Base-by-base conservation (phyloP, 2,797 vertebrate genomes). In the Bovichtus diacanthus region DNA sequence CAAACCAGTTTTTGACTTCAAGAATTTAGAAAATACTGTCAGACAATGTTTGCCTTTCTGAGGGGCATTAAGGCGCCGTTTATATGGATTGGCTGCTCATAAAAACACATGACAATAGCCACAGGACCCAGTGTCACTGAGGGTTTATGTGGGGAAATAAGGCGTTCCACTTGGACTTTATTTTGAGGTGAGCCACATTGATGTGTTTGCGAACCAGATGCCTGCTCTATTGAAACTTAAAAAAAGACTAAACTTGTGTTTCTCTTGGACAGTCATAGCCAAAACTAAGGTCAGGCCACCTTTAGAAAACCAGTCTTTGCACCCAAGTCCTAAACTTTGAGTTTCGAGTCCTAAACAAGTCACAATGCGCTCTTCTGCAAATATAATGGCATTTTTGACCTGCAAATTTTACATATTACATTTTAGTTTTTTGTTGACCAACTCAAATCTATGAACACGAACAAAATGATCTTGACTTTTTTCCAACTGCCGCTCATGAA, bases 121-220 rank as follows among this genome's bases (percentile, higher is more conserved):
- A 55, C 74, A 43, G 66, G 18, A 59, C 23, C 9, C 27, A 60
- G 7, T 18, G 36, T 34, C 27, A 59, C 38, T 34, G 41, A 31
- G 16, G 31, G 69, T 76, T 78, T 64, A 65, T 68, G 50, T 66
- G 51, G 23, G 47, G 62, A 78, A 72, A 53, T n/a, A 11, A 76
- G 63, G 76, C 63, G 0, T 71, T 84, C 49, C 67, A 63, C 60
- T 70, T 68, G 16, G 56, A 69, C 6, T 74, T 53, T 72, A 61
- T 71, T 53, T 70, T 67, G 69, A 81, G 46, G 43, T 72, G 53
- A 76, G 67, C 77, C 75, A 81, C 80, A 64, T n/a, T 54, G 25
- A 21, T n/a, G n/a, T 34, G 71, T 81, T 67, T 83, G 71, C 29
- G 1, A 75, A 74, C 80, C 84, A 89, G 84, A 86, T 85, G 88